phyloP scores from a whole-genome alignment of 2,113 vertebrate genomes.

The Noturus placidus region DNA sequence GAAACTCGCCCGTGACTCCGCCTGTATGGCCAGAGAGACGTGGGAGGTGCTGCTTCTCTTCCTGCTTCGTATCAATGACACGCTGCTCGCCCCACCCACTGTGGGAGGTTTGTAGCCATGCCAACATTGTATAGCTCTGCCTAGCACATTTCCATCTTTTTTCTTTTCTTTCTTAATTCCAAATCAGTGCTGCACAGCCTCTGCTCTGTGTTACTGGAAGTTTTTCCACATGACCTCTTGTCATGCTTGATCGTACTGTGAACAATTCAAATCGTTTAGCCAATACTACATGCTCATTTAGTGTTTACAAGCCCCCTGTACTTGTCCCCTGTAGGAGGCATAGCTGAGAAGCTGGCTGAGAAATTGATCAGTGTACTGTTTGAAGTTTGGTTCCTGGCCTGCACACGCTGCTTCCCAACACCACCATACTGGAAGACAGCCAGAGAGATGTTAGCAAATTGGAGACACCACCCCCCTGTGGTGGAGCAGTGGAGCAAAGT shows the following conservation, averaged over 20 bases:
- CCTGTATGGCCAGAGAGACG: conserved; percentile 86
- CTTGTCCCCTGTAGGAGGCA: conserved; percentile 69
- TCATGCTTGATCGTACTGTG: neutral
- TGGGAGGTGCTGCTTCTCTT: conserved; percentile 92
- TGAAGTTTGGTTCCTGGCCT: conserved; percentile 90
- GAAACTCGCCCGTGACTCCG: conserved; percentile 83
- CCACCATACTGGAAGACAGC: conserved; percentile 90
- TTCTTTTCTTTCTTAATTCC: neutral
- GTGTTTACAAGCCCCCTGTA: neutral
- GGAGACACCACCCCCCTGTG: conserved; percentile 88
- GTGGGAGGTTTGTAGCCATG: conserved; percentile 74
- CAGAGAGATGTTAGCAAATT: conserved; percentile 92
- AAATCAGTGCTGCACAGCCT: neutral
- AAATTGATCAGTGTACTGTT: conserved; percentile 88
- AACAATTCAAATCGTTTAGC: neutral
- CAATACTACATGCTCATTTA: neutral
- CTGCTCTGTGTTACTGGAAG: neutral
- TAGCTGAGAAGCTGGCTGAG: conserved; percentile 84
- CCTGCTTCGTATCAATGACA: conserved; percentile 89
- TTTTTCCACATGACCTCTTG: too few relatives aligned
- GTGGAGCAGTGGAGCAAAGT: conserved; percentile 93
- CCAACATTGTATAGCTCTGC: neutral
- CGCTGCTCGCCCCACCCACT: conserved; percentile 84
- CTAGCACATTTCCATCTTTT: neutral
- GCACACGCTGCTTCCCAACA: conserved; percentile 88